Base-by-base conservation (phyloP, 2,113 vertebrate genomes). In the Hydropotes inermis region DNA sequence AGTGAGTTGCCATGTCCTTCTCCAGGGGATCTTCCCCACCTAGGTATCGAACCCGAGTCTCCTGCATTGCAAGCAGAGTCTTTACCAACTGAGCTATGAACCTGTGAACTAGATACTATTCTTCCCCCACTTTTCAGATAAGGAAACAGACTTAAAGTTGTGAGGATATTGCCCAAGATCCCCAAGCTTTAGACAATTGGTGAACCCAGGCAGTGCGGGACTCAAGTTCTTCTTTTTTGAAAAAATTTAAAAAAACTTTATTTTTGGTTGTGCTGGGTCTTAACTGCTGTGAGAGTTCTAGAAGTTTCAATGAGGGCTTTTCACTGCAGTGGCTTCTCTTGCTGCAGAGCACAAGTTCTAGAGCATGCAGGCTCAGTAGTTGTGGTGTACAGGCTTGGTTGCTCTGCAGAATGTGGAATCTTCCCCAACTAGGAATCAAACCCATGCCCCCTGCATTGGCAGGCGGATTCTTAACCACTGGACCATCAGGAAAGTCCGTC, bases 41-140 rank as follows among this genome's bases (percentile, higher is more conserved):
- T 9, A 67, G 64, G 9, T 70, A 36, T 70, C 0, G 2, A 70
- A 36, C 67, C n/a, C 1, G 0, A 9, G 67, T 36, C n/a, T 70
- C n/a, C n/a, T 70, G n/a, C n/a, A 39, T 39, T 70, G 19, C n/a
- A 70, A 9, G 36, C n/a, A 36, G 64, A 70, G 67, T 36, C n/a
- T 12, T 70, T 70, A 39, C 67, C 4, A 2, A 70, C n/a, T 70
- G 67, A 70, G n/a, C 19, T 23, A 33, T 3, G 27, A 86, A 50
- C 50, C 83, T 74, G 8, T 55, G 85, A 96, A 17, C 70, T 64
- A 54, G n/a, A 50, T 89, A 82, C 61, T 58, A 27, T 84, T 89
- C 55, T 76, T 25, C 58, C 15, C 78, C 47, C 25, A 39, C 27
- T 94, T 83, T 82, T 60, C 57, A 85, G 19, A 67, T 81, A 25